Conservation (phyloP, 2,113 vertebrate genomes). For the Labeo rohita region DNA sequence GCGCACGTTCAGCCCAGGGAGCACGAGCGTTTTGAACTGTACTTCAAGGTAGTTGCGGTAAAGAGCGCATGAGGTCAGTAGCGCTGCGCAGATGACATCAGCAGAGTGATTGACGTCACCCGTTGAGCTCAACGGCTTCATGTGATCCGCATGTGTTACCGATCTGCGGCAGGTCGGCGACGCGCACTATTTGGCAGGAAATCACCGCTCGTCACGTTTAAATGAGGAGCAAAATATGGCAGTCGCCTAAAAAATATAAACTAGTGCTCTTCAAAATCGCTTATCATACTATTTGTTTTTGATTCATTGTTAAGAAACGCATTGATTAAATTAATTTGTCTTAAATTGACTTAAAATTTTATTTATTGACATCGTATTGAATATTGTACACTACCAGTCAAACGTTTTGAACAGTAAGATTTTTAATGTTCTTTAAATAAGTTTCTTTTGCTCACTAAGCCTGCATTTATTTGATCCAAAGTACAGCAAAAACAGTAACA, state of each 20-base stretch:
- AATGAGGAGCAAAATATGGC: neutral
- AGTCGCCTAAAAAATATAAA: neutral
- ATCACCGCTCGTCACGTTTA: neutral
- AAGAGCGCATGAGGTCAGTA: neutral
- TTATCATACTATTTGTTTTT: neutral
- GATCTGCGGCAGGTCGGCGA: neutral
- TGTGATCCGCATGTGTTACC: neutral
- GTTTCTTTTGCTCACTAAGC: no score
- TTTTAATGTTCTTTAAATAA: no score
- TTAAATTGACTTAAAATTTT: no score
- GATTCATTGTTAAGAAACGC: no score
- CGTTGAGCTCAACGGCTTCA: neutral
- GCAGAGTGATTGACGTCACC: neutral
- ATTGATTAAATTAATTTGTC: no score
- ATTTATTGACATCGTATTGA: no score
- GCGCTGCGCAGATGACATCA: neutral
- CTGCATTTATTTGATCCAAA: no score
- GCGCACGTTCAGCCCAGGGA: neutral
- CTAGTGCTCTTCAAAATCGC: neutral
- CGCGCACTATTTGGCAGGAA: constrained; percentile 22
- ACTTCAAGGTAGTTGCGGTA: neutral
- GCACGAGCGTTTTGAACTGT: constrained; percentile 20
- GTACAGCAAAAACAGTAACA: no score
- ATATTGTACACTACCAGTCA: no score
- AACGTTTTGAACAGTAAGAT: no score